Base-by-base conservation (phyloP, 1,140 invertebrate species). In the Ceratina japonica region DNA sequence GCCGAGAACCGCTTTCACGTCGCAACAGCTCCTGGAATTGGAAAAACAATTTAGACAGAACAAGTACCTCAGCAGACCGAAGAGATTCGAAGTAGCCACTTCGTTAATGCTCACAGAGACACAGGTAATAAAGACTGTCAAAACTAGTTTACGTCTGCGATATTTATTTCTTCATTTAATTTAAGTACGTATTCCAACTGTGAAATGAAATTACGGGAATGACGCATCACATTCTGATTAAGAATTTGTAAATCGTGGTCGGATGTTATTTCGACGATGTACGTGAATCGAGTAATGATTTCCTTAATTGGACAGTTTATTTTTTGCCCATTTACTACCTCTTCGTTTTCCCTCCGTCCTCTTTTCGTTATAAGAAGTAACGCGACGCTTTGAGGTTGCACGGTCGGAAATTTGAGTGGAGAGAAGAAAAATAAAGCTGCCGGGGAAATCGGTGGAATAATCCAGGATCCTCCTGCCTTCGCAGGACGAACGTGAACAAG, bases 1-100 rank as follows among this genome's bases (percentile, higher is more conserved):
- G 82, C 99, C 99, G 0, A 93, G 98, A 63, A 99, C 99, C 1
- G 98, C 99, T 2, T 99, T 99, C 93, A 99, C 98, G 0, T 98
- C 97, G 16, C 98, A 99, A 91, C 99, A 99, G 90, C 95, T 99
- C 24, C 93, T 99, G 75, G 98, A 99, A 93, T 93, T 99, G 86
- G 99, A 99, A 92, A 97, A 99, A 92, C 98, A 99, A 93, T 99
- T 99, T 93, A 95, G 97, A 68, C 97, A 99, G 94, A 99, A 99
- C 94, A 99, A 99, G 93, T 99, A 99, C 93, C 94, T 99, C 22
- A 99, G 98, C 44, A 94, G 99, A 87, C 99, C 99, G 1, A 99
- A 99, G 93, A 94, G 99, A 88, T 99, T 99, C 90, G 98, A 99
- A 93, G 98, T 99, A 10, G 99, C 99, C 52, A 99, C 98, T 24